Percentiles rank a stretch among this genome's conserved stretches.
Evolutionary conservation across 2,113 vertebrate genomes (phyloP).

Genomic region (Chloropsis cyanopogon): DNA sequence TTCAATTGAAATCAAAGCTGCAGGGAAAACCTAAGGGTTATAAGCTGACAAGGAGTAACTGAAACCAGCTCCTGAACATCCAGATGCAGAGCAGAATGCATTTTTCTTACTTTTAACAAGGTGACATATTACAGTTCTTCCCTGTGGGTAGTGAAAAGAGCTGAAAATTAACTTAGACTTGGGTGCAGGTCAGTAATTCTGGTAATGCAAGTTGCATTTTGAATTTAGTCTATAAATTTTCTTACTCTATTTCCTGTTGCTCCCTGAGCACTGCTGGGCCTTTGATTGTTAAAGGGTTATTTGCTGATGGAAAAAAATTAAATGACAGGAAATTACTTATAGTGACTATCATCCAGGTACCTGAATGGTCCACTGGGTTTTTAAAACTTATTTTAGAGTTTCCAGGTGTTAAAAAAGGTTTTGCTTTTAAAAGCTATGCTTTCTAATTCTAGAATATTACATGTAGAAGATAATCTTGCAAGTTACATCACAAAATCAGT

Average conservation of each 20-base stretch:
- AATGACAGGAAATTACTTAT: neutral
- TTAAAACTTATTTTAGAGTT: neutral
- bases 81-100: neutral
- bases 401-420: neutral
- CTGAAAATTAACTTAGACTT: neutral
- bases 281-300: neutral
- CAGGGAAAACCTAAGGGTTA: neutral
- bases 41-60: neutral
- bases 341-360: neutral
- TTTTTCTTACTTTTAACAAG: neutral
- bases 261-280: neutral
- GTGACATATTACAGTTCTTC: neutral
- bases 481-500: neutral
- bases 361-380: neutral
- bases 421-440: neutral
- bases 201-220: neutral
- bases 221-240: neutral
- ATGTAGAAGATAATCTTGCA: neutral
- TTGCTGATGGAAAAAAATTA: neutral
- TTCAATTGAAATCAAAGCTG: neutral
- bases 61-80: neutral
- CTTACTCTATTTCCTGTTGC: neutral
- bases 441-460: neutral
- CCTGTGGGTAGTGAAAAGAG: neutral
- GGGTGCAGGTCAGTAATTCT: neutral